These are phyloP conservation scores for Carabus problematicus DNA, from an alignment of 2,888 invertebrate species.

Conservation along the genomic window DNA sequence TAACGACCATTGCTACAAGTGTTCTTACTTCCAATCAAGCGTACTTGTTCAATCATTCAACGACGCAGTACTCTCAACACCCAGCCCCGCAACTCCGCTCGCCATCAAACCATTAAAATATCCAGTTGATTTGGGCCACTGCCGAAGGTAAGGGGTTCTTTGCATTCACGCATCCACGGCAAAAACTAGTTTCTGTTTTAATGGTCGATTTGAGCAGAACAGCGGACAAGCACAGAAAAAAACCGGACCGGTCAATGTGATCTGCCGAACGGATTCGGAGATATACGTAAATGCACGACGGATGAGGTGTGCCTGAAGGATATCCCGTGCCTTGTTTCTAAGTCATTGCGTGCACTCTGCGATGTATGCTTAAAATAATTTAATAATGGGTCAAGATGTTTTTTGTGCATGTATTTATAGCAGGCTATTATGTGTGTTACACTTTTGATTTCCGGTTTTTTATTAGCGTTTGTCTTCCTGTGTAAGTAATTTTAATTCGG, in stretches of 20 bases:
- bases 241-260: background rate
- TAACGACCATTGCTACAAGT: too few relatives aligned
- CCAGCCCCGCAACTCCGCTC: background rate
- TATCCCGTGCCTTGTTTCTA: background rate
- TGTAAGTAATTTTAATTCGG: too few relatives aligned
- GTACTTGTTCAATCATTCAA: constrained; percentile 7
- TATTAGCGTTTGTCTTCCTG: too few relatives aligned
- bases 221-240: constrained; percentile 1
- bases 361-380: background rate
- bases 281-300: background rate
- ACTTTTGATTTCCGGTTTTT: too few relatives aligned
- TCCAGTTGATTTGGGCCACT: too few relatives aligned
- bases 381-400: constrained; percentile 1
- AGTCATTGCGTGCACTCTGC: background rate
- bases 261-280: background rate
- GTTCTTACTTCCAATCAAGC: too few relatives aligned
- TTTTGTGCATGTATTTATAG: background rate
- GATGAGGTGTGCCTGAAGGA: background rate
- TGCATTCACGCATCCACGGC: constrained; percentile 1
- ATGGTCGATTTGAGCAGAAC: constrained; percentile 7
- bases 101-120: too few relatives aligned
- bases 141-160: background rate
- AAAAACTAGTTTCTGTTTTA: background rate
- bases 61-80: background rate
- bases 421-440: background rate